Percentiles rank a stretch among this genome's conserved stretches.
phyloP scores from a whole-genome alignment of 1,140 invertebrate species.

The Drosophila mauritiana region DNA sequence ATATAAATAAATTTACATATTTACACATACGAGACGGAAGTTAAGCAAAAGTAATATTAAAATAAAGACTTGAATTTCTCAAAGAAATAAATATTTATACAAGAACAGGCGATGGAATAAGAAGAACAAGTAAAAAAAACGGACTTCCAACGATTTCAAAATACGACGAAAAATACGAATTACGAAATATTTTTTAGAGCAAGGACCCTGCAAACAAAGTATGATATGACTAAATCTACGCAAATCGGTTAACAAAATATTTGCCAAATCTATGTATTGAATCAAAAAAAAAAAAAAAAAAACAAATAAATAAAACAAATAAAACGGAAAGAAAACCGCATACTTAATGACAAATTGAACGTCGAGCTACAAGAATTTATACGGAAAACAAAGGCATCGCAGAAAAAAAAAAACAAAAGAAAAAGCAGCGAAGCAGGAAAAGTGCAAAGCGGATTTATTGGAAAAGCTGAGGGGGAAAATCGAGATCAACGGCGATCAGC shows the following conservation, averaged over 20 bases:
- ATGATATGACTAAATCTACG: constrained; percentile 26
- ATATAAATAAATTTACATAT: constrained; percentile 59
- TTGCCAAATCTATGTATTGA: constrained; percentile 58
- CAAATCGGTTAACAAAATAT: constrained; percentile 59
- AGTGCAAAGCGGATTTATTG: constrained; percentile 21
- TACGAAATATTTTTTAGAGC: constrained; percentile 64
- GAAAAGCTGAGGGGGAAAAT: constrained; percentile 8
- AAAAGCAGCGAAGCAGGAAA: neutral
- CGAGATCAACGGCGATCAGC: constrained; percentile 46
- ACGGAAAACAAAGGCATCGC: constrained; percentile 8
- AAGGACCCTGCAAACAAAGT: constrained; percentile 16
- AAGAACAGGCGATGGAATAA: constrained; percentile 29
- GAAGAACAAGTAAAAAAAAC: constrained; percentile 43
- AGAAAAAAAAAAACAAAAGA: constrained; percentile 4
- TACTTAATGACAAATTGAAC: constrained; percentile 22
- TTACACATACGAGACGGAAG: constrained; percentile 48
- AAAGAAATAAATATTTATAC: constrained; percentile 77
- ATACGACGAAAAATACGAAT: constrained; percentile 51
- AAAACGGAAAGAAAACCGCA: constrained; percentile 2
- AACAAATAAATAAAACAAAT: neutral
- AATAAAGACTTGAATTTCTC: constrained; percentile 74
- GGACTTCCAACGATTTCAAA: constrained; percentile 82
- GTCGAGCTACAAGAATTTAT: constrained; percentile 72
- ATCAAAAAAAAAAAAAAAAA: constrained; percentile 7
- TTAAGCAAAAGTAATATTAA: constrained; percentile 41